phyloP scores from a whole-genome alignment of 2,888 invertebrate species.

The Scaptomyza tumidula region DNA sequence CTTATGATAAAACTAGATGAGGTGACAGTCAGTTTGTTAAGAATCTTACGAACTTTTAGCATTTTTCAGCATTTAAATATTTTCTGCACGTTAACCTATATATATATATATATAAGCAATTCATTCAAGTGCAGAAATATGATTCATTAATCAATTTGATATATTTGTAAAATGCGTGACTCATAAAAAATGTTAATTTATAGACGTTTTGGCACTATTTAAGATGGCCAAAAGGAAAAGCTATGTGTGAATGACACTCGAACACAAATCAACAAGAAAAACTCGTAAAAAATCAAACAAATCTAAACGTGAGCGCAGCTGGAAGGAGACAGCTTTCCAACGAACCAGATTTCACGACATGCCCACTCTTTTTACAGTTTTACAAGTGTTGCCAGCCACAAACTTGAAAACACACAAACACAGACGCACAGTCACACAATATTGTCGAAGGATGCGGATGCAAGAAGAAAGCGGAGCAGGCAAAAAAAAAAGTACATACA shows the following conservation, averaged over 20 bases:
- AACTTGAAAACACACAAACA: slow-evolving; percentile 25
- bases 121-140: background rate
- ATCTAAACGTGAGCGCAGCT: slow-evolving; percentile 4
- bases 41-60: background rate
- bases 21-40: background rate
- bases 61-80: background rate
- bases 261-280: background rate
- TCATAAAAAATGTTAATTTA: background rate
- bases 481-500: slow-evolving; percentile 21
- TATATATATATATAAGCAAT: too few relatives aligned
- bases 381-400: slow-evolving; percentile 12
- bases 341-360: slow-evolving; percentile 10
- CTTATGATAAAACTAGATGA: slow-evolving; percentile 33
- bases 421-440: slow-evolving; percentile 18
- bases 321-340: slow-evolving; percentile 6
- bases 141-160: background rate
- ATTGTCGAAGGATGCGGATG: slow-evolving; percentile 58
- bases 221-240: slow-evolving; percentile 4
- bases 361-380: slow-evolving; percentile 9
- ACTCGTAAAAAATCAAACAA: slow-evolving; percentile 9
- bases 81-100: background rate
- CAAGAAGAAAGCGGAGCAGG: slow-evolving; percentile 51
- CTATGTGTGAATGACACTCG: background rate
- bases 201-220: background rate
- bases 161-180: background rate